phyloP scores from a whole-genome alignment of 2,113 vertebrate species.

The Catharus bicknelli region DNA sequence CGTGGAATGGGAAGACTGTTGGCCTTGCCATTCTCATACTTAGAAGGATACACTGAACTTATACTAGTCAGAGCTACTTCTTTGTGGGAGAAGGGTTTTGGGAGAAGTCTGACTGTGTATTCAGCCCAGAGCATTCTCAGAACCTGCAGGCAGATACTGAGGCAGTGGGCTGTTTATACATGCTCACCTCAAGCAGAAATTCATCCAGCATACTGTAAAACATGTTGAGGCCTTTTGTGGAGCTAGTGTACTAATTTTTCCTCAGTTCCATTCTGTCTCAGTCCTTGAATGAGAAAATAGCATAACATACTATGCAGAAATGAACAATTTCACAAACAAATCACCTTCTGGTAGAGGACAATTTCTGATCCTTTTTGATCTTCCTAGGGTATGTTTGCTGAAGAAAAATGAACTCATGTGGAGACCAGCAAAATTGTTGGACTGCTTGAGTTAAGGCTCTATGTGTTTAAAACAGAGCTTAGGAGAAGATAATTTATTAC shows the following conservation, averaged over 20 bases:
- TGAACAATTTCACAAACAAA: not conserved
- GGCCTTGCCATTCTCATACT: not conserved
- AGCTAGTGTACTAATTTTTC: not conserved
- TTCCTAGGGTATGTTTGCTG: not conserved
- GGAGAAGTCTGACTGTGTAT: not conserved
- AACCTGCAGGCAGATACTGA: accelerated
- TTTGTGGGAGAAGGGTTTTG: not conserved
- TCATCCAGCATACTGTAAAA: not conserved
- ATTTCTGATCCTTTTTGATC: not conserved
- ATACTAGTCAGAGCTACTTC: not conserved
- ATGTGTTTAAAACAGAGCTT: not conserved
- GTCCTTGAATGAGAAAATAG: not conserved
- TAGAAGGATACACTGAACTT: not conserved
- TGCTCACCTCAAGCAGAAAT: not conserved
- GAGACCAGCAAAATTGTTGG: not conserved
- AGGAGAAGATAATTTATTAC: not conserved
- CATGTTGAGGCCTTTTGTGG: not conserved
- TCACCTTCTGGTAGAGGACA: not conserved
- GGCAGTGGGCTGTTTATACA: not conserved
- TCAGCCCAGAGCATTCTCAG: not conserved
- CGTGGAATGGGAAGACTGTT: not conserved
- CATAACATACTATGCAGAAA: not conserved
- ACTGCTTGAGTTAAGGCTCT: not conserved
- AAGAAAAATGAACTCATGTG: not conserved
- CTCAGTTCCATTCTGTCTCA: not conserved